phyloP scores from a whole-genome alignment of 2,888 invertebrate species.

The Xestia rhomboidea region DNA sequence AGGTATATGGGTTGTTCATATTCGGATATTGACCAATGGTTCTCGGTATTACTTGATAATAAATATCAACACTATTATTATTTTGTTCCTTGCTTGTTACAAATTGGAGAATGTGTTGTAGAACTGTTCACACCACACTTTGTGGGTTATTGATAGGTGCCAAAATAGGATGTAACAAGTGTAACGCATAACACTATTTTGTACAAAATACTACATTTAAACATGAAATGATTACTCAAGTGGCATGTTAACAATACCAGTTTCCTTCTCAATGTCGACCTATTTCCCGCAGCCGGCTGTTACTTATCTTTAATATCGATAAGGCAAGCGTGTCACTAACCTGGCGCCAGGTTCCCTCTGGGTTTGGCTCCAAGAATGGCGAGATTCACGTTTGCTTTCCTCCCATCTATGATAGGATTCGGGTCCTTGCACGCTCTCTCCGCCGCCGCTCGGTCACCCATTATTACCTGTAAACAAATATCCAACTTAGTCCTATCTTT shows the following conservation, averaged over 20 bases:
- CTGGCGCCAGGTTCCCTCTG: conserved; percentile 95
- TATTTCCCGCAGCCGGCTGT: conserved; percentile 48
- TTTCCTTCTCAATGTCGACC: conserved; percentile 43
- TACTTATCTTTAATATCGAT: conserved; percentile 58
- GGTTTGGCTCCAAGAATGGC: conserved; percentile 99
- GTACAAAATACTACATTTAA: conserved; percentile 11
- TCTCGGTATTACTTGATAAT: conserved; percentile 20
- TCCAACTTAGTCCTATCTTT: conserved; percentile 38
- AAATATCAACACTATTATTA: conserved; percentile 20
- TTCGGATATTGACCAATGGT: conserved; percentile 23
- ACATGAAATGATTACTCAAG: conserved; percentile 20
- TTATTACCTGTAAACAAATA: conserved; percentile 95
- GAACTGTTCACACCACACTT: conserved; percentile 15
- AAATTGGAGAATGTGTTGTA: conserved; percentile 3
- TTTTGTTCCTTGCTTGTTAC: conserved; percentile 17
- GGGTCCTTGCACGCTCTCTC: conserved; percentile 99
- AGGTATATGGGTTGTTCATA: conserved; percentile 8
- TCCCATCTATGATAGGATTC: conserved; percentile 99
- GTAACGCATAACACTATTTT: conserved; percentile 5
- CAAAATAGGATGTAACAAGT: conserved; percentile 3
- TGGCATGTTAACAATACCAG: conserved; percentile 19
- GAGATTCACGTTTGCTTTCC: conserved; percentile 99
- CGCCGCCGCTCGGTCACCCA: conserved; percentile 98
- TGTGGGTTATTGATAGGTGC: conserved; percentile 4
- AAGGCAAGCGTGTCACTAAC: conserved; percentile 83